Conservation (phyloP, 1,140 invertebrate species). For the Aphelinus certus region DNA sequence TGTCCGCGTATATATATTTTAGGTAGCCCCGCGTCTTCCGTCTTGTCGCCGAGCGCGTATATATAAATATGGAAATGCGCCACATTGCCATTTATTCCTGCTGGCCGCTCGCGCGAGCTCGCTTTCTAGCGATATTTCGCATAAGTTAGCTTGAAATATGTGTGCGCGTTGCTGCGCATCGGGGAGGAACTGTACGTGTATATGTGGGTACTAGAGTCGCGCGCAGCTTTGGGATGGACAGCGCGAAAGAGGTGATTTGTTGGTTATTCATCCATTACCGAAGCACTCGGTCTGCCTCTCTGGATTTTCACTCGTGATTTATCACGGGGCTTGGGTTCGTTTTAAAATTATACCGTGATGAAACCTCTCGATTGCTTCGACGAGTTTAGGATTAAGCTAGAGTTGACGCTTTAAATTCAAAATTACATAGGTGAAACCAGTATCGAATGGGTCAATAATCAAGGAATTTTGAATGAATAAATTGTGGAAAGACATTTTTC, state of each 20-base stretch:
- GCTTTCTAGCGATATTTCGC: constrained; percentile 19
- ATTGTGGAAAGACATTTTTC: too few species aligned
- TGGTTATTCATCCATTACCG: constrained; percentile 19
- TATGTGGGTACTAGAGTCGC: neutral
- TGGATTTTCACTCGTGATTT: neutral
- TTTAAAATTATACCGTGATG: neutral
- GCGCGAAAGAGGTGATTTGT: constrained; percentile 7
- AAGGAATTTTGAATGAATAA: too few species aligned
- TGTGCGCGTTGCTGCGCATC: neutral
- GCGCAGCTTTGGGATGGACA: constrained; percentile 2
- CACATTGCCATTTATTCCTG: constrained; percentile 17
- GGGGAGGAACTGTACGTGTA: neutral
- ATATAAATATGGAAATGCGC: constrained; percentile 56
- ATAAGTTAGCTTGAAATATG: constrained; percentile 28
- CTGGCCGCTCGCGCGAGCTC: too few species aligned
- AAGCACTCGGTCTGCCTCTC: neutral
- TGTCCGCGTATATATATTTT: neutral
- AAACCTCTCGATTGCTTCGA: neutral
- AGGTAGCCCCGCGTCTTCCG: constrained; percentile 38
- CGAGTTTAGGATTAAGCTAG: neutral
- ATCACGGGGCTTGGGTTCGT: neutral
- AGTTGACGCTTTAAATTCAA: neutral
- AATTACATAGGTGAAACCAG: neutral
- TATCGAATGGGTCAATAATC: too few species aligned
- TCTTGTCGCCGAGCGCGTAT: constrained; percentile 3